Percentiles rank a stretch among this genome's conserved stretches.
phyloP scores from a whole-genome alignment of 2,113 vertebrate species.

The Cyprinus carpio region DNA sequence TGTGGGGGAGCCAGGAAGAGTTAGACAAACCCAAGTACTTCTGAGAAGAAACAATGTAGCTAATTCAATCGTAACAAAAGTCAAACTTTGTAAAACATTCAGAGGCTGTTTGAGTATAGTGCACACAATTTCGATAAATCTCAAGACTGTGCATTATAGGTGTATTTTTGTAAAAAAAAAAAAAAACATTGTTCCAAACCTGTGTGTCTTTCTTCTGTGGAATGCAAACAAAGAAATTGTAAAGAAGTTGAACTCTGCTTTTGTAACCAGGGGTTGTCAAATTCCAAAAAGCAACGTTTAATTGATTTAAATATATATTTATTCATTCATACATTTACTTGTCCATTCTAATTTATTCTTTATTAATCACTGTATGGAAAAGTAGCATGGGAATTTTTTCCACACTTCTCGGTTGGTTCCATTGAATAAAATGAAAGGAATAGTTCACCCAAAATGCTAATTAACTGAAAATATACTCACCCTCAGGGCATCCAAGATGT shows the following conservation, averaged over 20 bases:
- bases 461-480: too few relatives aligned
- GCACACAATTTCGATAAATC: neutral
- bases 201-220: neutral
- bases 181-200: neutral
- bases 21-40: neutral
- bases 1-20: neutral
- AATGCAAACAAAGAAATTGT: neutral
- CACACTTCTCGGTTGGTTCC: neutral
- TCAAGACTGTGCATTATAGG: neutral
- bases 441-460: too few relatives aligned
- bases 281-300: too few relatives aligned
- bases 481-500: too few relatives aligned
- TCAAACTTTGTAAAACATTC: neutral
- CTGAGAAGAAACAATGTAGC: neutral
- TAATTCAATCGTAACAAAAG: neutral
- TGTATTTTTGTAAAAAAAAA: too few relatives aligned
- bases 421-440: neutral
- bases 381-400: neutral
- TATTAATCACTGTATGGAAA: neutral
- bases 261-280: too few relatives aligned
- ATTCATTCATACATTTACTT: too few relatives aligned
- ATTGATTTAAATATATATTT: too few relatives aligned
- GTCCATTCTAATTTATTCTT: neutral
- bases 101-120: neutral
- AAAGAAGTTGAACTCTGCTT: neutral